Conservation (phyloP, 2,113 vertebrate genomes). For the Forbesichthys papilliferus region DNA sequence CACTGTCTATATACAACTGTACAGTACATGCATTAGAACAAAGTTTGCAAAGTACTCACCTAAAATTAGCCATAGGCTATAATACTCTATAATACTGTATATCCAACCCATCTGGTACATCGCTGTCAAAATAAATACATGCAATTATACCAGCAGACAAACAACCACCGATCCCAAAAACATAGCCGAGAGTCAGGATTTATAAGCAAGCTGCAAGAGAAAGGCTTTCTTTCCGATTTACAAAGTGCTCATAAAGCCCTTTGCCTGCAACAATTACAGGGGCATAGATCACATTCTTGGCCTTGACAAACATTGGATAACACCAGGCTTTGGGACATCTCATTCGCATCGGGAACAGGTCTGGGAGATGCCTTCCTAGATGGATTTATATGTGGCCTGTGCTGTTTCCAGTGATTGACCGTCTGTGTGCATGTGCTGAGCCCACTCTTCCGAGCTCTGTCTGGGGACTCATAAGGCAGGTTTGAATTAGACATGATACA, state of each 20-base stretch:
- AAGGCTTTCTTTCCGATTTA: conserved; percentile 62
- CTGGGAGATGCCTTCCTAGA: conserved; percentile 67
- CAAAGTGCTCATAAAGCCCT: conserved; percentile 58
- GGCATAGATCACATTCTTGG: conserved; percentile 67
- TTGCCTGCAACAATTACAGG: conserved; percentile 60
- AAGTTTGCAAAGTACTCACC: not conserved
- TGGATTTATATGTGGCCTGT: conserved; percentile 68
- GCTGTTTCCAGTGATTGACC: conserved; percentile 70
- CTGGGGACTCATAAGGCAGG: conserved; percentile 74
- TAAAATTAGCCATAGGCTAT: not conserved
- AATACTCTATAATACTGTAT: not conserved
- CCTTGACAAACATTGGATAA: conserved; percentile 50
- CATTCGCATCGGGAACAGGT: conserved; percentile 67
- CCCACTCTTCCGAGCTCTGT: conserved; percentile 56
- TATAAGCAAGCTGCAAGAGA: conserved; percentile 38
- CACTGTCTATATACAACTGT: not conserved
- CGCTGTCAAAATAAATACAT: not conserved
- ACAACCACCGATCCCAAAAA: conserved; percentile 19
- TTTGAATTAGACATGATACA: conserved; percentile 75
- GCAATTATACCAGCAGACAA: not conserved
- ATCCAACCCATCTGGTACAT: not conserved
- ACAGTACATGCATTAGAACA: conserved; percentile 1
- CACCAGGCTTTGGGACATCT: conserved; percentile 63
- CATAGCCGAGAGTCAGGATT: conserved; percentile 34
- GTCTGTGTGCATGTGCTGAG: conserved; percentile 75